phyloP scores from a whole-genome alignment of 2,797 vertebrate genomes.

The Sandelia bainsii region DNA sequence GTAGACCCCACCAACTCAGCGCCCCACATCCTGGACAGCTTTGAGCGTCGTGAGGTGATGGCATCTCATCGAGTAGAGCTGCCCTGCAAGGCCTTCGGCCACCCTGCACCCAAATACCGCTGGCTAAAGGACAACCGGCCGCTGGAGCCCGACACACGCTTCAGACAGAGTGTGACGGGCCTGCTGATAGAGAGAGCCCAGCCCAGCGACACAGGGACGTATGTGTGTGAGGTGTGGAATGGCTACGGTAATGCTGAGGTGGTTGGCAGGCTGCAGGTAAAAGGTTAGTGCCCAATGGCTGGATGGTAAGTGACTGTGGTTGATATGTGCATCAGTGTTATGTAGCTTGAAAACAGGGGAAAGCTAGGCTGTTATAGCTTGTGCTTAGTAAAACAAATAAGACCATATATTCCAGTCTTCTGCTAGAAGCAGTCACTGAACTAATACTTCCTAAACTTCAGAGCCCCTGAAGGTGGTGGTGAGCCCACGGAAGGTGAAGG shows the following conservation, averaged over 20 bases:
- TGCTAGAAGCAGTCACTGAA: constrained; percentile 1
- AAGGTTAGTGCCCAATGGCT: constrained; percentile 89
- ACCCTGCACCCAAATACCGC: constrained; percentile 95
- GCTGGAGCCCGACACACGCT: constrained; percentile 94
- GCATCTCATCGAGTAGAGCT: constrained; percentile 94
- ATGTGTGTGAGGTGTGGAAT: constrained; percentile 98
- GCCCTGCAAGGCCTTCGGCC: constrained; percentile 97
- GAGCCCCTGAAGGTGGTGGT: constrained; percentile 93
- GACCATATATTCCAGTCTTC: background rate
- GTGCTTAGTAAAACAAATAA: background rate
- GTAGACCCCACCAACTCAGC: constrained; percentile 95
- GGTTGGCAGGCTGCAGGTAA: constrained; percentile 91
- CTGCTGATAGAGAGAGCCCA: constrained; percentile 93
- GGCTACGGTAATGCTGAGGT: constrained; percentile 94
- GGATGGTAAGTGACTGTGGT: background rate
- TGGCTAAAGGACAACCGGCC: constrained; percentile 98
- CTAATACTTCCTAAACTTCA: constrained; percentile 61
- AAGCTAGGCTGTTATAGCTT: background rate
- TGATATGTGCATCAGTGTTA: constrained; percentile 3
- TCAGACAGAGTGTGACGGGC: constrained; percentile 93
- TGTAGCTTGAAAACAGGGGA: background rate
- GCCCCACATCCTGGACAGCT: constrained; percentile 96
- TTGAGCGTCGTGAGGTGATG: constrained; percentile 96
- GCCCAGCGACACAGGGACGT: constrained; percentile 91
- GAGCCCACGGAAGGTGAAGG: constrained; percentile 94